These are phyloP conservation scores for Sturnus vulgaris DNA, from an alignment of 2,113 vertebrate genomes.

Conservation along the genomic window DNA sequence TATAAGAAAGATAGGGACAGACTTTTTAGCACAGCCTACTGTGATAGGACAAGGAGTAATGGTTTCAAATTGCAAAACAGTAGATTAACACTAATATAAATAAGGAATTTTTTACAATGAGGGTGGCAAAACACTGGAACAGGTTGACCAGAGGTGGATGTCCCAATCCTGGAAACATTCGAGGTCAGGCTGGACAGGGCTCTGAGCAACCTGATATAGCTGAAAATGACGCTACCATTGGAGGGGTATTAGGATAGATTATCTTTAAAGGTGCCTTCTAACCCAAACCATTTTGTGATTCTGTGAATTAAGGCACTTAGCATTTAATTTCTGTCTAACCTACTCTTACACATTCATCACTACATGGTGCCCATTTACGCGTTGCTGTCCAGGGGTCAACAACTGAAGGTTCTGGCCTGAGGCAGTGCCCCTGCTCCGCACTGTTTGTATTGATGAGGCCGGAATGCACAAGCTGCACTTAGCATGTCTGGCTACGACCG, in stretches of 20 bases:
- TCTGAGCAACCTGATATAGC: background rate
- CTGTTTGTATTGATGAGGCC: rapidly evolving
- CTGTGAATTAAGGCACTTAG: background rate
- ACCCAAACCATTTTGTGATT: background rate
- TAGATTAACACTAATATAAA: background rate
- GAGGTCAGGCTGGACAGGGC: background rate
- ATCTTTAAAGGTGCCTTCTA: background rate
- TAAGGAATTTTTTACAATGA: background rate
- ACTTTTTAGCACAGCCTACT: background rate
- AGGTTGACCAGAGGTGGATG: background rate
- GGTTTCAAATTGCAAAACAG: background rate
- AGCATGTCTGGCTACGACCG: rapidly evolving
- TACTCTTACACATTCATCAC: background rate
- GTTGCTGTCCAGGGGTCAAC: background rate
- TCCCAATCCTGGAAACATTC: background rate
- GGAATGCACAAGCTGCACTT: rapidly evolving
- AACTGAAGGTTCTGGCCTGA: rapidly evolving
- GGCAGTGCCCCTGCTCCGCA: rapidly evolving
- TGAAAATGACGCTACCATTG: background rate
- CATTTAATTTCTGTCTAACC: background rate
- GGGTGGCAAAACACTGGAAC: background rate
- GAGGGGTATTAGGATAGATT: background rate
- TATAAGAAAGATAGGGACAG: background rate
- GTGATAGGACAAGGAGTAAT: background rate
- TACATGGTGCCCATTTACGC: rapidly evolving